These are phyloP conservation scores for Phalacrocorax aristotelis DNA, from an alignment of 2,113 vertebrate species.

Conservation along the genomic window DNA sequence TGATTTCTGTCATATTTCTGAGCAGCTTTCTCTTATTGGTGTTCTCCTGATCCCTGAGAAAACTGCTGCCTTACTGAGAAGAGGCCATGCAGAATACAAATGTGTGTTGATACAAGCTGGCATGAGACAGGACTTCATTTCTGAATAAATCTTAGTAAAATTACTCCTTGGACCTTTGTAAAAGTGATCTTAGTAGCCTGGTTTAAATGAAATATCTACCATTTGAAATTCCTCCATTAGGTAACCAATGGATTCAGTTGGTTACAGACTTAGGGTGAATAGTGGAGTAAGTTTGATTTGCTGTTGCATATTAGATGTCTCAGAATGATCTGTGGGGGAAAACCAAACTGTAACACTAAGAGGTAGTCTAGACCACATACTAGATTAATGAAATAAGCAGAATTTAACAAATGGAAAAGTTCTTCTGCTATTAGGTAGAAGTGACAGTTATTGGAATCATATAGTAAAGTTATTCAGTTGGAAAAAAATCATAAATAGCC, in stretches of 20 bases:
- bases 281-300: neutral
- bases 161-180: neutral
- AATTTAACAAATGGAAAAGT: constrained; percentile 18
- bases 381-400: constrained; percentile 45
- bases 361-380: neutral
- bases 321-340: neutral
- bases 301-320: neutral
- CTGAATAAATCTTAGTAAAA: neutral
- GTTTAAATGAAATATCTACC: neutral
- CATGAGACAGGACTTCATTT: neutral
- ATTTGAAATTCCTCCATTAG: neutral
- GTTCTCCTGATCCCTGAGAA: neutral
- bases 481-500: constrained; percentile 25
- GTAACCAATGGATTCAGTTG: neutral
- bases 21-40: neutral
- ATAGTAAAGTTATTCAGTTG: constrained; percentile 17
- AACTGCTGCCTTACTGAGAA: neutral
- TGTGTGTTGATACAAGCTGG: neutral
- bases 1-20: neutral
- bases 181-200: neutral
- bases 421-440: constrained; percentile 14
- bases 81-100: neutral
- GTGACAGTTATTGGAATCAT: constrained; percentile 23
- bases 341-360: neutral
- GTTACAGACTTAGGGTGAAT: neutral